These are phyloP conservation scores for Lycodopsis pacificus DNA, from an alignment of 2,797 vertebrate species.

Conservation along the genomic window DNA sequence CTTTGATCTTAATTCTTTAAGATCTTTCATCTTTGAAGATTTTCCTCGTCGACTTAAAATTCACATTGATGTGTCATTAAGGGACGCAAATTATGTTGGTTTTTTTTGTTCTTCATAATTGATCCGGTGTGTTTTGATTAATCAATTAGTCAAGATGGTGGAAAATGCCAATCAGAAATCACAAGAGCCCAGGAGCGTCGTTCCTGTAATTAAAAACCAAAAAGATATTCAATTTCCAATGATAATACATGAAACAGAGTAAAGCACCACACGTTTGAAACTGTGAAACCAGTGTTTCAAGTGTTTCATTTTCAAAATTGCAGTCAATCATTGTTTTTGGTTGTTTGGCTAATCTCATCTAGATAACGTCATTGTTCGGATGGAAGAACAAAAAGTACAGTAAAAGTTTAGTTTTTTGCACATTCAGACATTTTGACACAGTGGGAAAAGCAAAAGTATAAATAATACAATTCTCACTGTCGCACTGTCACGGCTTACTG, in stretches of 20 bases:
- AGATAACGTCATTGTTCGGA: not conserved
- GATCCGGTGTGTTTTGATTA: not conserved
- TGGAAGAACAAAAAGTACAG: not conserved
- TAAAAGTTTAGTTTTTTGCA: not conserved
- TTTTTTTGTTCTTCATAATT: not conserved
- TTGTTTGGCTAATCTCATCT: not conserved
- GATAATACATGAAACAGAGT: not conserved
- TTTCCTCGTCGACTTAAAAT: conserved; percentile 5
- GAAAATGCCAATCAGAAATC: not conserved
- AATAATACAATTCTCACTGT: not conserved
- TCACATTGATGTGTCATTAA: not conserved
- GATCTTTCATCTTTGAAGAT: not conserved
- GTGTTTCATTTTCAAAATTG: too few relatives aligned
- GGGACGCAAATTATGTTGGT: not conserved
- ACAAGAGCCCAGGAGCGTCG: not conserved
- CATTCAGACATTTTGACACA: not conserved
- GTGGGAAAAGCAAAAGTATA: not conserved
- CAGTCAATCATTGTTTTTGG: not conserved
- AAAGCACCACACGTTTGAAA: not conserved
- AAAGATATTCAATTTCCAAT: not conserved
- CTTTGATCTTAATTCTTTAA: conserved; percentile 13
- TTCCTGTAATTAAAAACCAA: not conserved
- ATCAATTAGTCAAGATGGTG: not conserved
- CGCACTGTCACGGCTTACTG: not conserved
- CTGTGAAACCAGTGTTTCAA: not conserved